Evolutionary conservation across 2,113 vertebrate species (phyloP).

Genomic region (Pygoscelis antarcticus): DNA sequence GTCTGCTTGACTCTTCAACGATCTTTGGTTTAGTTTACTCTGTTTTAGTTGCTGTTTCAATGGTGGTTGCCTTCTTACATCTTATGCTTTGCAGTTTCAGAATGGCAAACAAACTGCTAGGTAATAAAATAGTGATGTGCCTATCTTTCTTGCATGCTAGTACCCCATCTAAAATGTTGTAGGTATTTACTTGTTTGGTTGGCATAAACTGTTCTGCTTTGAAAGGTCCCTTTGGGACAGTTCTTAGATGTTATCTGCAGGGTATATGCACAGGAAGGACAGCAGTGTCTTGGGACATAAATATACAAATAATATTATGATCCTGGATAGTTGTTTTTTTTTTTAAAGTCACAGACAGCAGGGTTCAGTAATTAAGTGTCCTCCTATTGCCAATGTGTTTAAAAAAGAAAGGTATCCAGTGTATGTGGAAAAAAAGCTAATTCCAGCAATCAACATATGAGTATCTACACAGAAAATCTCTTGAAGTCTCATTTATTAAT

Average conservation of each 20-base stretch:
- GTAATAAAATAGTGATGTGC: not conserved
- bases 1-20: not conserved
- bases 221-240: slow-evolving; percentile 5
- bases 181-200: slow-evolving; percentile 17
- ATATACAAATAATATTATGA: not conserved
- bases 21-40: not conserved
- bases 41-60: not conserved
- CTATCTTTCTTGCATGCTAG: not conserved
- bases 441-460: not conserved
- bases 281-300: not conserved
- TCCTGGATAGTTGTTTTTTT: not conserved
- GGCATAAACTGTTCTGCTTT: slow-evolving; percentile 32
- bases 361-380: not conserved
- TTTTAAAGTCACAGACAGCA: not conserved
- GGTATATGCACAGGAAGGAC: not conserved
- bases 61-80: not conserved
- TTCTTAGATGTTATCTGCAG: slow-evolving; percentile 18
- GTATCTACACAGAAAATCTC: not conserved
- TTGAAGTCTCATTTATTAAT: not conserved
- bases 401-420: not conserved
- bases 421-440: not conserved
- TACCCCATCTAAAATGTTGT: not conserved
- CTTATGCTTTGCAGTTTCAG: not conserved
- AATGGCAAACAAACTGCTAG: not conserved
- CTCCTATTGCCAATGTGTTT: not conserved